Percentiles rank a stretch among this genome's conserved stretches.
These are phyloP conservation scores for Dipodomys merriami DNA, from an alignment of 2,113 vertebrate genomes.

Conservation along the genomic window DNA sequence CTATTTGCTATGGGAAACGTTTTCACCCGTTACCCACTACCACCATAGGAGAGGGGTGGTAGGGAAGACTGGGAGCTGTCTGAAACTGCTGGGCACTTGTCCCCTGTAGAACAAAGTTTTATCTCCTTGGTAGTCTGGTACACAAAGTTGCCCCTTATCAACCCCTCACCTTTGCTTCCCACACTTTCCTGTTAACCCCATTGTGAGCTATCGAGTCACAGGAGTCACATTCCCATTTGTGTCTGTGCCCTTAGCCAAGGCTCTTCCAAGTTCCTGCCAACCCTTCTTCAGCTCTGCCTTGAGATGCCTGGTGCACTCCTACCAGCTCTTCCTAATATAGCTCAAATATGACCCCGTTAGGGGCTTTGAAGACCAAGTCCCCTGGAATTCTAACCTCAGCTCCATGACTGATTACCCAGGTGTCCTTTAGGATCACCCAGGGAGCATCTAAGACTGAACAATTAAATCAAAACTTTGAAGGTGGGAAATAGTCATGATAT, in stretches of 20 bases:
- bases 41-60: too few relatives aligned
- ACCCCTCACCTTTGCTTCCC: neutral
- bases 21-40: neutral
- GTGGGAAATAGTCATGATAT: neutral
- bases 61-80: neutral
- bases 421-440: neutral
- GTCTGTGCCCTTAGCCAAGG: neutral
- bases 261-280: neutral
- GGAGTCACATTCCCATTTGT: neutral
- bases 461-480: conserved; percentile 29
- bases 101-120: neutral
- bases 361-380: neutral
- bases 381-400: neutral
- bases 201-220: neutral
- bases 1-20: neutral
- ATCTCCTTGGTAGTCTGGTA: neutral
- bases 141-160: neutral
- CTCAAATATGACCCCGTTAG: neutral
- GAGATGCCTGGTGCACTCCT: neutral
- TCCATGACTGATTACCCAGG: neutral
- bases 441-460: conserved; percentile 39
- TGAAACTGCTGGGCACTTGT: neutral
- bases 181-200: too few relatives aligned
- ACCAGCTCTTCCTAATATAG: neutral
- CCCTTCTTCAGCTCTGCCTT: neutral